These are phyloP conservation scores for Taphrorychus bicolor DNA, from an alignment of 2,888 invertebrate genomes.

Conservation along the genomic window DNA sequence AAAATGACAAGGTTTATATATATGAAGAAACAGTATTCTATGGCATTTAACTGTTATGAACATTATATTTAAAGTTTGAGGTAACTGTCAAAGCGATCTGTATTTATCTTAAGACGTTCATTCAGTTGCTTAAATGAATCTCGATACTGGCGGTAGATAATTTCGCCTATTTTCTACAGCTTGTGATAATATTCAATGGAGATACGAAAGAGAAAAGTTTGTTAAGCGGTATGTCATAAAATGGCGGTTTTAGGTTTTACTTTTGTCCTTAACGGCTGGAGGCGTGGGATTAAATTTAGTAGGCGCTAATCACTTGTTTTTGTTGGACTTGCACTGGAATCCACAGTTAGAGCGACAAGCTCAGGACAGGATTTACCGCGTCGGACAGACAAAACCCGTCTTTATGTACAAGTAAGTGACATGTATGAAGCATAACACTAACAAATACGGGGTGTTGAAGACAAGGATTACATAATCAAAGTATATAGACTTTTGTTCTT, in stretches of 20 bases:
- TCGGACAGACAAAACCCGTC: constrained; percentile 86
- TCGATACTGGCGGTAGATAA: too few species aligned
- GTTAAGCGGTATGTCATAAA: too few species aligned
- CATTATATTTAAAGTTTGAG: too few species aligned
- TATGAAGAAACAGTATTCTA: too few species aligned
- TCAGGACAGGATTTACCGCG: constrained; percentile 90
- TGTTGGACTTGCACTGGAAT: constrained; percentile 96
- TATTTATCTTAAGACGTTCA: too few species aligned
- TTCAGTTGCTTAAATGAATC: too few species aligned
- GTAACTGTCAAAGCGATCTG: too few species aligned
- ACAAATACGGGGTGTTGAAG: not conserved
- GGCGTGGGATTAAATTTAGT: constrained; percentile 94
- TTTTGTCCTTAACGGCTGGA: constrained; percentile 91
- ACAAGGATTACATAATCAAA: not conserved
- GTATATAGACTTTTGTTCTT: not conserved
- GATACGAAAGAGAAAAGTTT: too few species aligned
- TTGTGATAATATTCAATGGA: too few species aligned
- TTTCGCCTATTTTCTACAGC: too few species aligned
- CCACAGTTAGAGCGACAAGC: constrained; percentile 95
- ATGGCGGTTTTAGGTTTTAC: constrained; percentile 70
- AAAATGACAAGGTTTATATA: too few species aligned
- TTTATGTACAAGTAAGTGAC: constrained; percentile 78
- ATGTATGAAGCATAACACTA: not conserved
- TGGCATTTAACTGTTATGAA: too few species aligned
- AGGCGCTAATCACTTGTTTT: constrained; percentile 89